These are phyloP conservation scores for Tetanocera ferruginea DNA, from an alignment of 2,888 invertebrate species.

Conservation along the genomic window DNA sequence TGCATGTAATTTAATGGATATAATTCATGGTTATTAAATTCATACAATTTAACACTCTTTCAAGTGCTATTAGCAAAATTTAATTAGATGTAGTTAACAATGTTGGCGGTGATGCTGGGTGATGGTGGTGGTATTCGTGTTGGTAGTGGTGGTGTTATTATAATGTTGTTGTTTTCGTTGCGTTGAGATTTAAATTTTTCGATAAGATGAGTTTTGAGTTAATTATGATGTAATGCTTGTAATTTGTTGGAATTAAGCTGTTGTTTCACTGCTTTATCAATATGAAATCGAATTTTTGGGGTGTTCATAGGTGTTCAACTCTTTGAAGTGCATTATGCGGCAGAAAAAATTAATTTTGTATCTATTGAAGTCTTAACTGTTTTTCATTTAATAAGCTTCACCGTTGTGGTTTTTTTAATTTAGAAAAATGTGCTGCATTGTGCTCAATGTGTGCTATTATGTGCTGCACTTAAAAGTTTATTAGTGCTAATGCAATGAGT, in stretches of 20 bases:
- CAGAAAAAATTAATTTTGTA: too few relatives aligned
- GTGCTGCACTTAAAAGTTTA: too few relatives aligned
- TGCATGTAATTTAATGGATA: conserved; percentile 40
- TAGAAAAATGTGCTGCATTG: too few relatives aligned
- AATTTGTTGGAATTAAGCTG: background rate
- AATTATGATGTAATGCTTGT: background rate
- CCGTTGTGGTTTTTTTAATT: too few relatives aligned
- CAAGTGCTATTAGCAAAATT: conserved; percentile 47
- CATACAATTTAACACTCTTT: conserved; percentile 40
- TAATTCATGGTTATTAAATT: conserved; percentile 48
- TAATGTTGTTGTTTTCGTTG: background rate
- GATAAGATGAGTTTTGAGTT: background rate
- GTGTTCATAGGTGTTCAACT: too few relatives aligned
- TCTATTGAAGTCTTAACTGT: too few relatives aligned
- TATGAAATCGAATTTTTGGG: too few relatives aligned
- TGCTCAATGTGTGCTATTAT: too few relatives aligned
- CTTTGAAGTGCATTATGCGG: too few relatives aligned
- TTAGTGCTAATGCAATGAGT: too few relatives aligned
- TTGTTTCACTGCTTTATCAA: background rate
- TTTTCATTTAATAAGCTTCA: too few relatives aligned
- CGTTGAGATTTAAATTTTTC: background rate
- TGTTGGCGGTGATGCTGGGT: conserved; percentile 17
- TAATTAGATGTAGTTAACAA: conserved; percentile 45
- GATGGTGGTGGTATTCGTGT: background rate
- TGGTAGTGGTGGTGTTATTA: background rate